Percentiles rank a stretch among this genome's conserved stretches.
Conservation (phyloP, 2,888 invertebrate species). For the Stenchaetothrips biformis region DNA sequence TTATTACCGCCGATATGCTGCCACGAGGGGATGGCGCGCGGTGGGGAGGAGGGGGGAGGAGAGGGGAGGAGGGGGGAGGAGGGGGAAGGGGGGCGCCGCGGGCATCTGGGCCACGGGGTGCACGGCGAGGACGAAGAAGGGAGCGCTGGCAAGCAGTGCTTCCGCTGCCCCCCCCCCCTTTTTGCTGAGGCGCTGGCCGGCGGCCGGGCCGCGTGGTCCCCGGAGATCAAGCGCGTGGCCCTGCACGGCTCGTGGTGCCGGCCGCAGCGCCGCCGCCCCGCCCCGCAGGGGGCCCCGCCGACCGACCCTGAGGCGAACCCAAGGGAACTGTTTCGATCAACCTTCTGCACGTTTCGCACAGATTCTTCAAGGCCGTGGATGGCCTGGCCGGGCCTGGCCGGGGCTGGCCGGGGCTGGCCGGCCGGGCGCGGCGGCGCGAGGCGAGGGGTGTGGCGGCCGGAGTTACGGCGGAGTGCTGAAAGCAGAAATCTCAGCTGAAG, state of each 20-base stretch:
- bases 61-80: not conserved
- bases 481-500: not conserved
- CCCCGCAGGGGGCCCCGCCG: not conserved
- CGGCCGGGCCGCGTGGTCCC: not conserved
- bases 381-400: not conserved
- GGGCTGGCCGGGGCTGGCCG: not conserved
- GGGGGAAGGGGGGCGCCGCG: not conserved
- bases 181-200: not conserved
- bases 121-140: not conserved
- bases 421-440: not conserved
- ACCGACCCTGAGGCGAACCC: not conserved
- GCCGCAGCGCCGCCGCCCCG: not conserved
- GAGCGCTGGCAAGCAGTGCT: not conserved
- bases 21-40: not conserved
- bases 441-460: not conserved
- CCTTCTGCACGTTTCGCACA: conserved; percentile 18
- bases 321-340: conserved; percentile 8
- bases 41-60: not conserved
- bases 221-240: not conserved
- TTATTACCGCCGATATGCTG: conserved; percentile 12
- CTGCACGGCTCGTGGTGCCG: not conserved
- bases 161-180: not conserved
- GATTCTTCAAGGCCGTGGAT: conserved; percentile 7
- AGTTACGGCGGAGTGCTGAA: not conserved
- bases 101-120: not conserved